Evolutionary conservation across 2,113 vertebrate genomes (phyloP).

Genomic region (Spermophilus dauricus): DNA sequence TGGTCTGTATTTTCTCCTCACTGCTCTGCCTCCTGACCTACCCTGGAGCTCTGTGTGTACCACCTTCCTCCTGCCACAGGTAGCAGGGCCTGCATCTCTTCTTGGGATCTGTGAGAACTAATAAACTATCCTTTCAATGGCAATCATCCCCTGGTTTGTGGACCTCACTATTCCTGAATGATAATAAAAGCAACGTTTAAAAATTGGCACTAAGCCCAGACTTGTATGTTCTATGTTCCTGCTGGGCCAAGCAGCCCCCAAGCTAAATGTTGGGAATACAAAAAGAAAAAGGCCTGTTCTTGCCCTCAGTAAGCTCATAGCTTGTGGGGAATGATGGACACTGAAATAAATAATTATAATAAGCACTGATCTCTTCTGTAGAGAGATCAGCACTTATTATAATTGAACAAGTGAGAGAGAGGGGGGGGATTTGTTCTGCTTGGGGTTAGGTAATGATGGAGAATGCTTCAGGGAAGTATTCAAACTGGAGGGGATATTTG

Average conservation of each 20-base stretch:
- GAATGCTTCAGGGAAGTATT: not conserved
- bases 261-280: not conserved
- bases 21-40: not conserved
- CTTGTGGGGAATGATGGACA: not conserved
- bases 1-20: not conserved
- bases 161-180: not conserved
- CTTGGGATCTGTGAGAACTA: not conserved
- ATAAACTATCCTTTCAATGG: not conserved
- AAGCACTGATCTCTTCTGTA: too few species aligned
- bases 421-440: not conserved
- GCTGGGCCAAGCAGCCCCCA: too few species aligned
- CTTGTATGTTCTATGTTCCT: not conserved
- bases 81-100: not conserved
- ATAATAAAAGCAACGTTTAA: not conserved
- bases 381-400: not conserved
- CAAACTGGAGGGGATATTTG: not conserved
- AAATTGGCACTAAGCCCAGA: not conserved
- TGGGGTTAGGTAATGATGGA: not conserved
- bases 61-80: too few species aligned
- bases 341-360: not conserved
- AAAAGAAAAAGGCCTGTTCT: not conserved
- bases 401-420: too few species aligned
- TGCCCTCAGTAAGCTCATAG: not conserved
- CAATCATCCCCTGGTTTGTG: not conserved
- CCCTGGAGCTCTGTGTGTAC: not conserved